Conservation (phyloP, 2,113 vertebrate species). For the Platysteira castanea region DNA sequence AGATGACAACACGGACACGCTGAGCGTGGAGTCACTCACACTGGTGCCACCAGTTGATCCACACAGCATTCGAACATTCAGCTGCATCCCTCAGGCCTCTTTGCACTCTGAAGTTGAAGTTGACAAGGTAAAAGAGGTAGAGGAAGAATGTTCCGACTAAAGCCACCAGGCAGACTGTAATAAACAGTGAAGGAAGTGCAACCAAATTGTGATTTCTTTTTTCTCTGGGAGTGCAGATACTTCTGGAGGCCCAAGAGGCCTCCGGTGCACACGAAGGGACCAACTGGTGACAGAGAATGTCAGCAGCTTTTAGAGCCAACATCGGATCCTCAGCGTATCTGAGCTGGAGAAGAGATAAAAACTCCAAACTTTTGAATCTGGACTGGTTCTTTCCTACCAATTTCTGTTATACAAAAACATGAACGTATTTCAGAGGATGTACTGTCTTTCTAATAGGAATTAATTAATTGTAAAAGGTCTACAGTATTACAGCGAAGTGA, state of each 20-base stretch:
- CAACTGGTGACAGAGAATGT: neutral
- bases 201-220: neutral
- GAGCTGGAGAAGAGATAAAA: neutral
- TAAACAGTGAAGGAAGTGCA: neutral
- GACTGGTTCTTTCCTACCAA: neutral
- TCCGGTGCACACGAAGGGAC: neutral
- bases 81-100: conserved; percentile 33
- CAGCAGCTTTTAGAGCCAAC: neutral
- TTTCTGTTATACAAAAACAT: neutral
- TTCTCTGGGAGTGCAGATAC: neutral
- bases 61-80: conserved; percentile 75
- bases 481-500: neutral
- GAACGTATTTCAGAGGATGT: neutral
- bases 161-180: neutral
- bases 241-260: neutral
- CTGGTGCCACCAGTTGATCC: conserved; percentile 87
- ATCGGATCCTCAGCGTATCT: neutral
- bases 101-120: conserved; percentile 1
- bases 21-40: conserved; percentile 91
- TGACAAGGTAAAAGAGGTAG: neutral
- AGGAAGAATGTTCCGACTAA: neutral
- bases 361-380: neutral
- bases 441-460: neutral
- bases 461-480: neutral
- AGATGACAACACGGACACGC: conserved; percentile 75